These are phyloP conservation scores for Ameiurus melas DNA, from an alignment of 2,113 vertebrate species.

Conservation along the genomic window DNA sequence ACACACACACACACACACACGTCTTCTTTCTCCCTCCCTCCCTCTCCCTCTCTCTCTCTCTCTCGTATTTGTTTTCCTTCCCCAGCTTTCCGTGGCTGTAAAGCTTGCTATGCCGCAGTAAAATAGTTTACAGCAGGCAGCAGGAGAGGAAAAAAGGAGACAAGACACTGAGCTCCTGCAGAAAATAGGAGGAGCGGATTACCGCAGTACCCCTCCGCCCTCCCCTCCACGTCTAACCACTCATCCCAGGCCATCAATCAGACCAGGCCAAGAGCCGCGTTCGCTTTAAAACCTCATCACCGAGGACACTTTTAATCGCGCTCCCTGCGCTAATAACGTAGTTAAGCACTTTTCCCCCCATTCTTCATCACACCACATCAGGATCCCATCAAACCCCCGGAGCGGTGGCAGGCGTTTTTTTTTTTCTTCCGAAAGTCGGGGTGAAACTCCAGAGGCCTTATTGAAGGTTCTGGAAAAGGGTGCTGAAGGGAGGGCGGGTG, in stretches of 20 bases:
- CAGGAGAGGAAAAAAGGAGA: slow-evolving; percentile 9
- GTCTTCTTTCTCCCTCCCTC: not conserved
- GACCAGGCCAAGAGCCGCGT: slow-evolving; percentile 34
- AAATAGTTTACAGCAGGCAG: slow-evolving; percentile 66
- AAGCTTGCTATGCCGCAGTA: slow-evolving; percentile 60
- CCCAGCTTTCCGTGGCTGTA: slow-evolving; percentile 60
- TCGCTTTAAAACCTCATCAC: slow-evolving; percentile 49
- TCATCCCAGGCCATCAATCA: slow-evolving; percentile 66
- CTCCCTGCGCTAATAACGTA: slow-evolving; percentile 52
- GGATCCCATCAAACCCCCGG: slow-evolving; percentile 53
- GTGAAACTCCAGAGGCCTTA: slow-evolving; percentile 36
- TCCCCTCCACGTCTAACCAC: slow-evolving; percentile 53
- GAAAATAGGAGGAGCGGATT: slow-evolving; percentile 53
- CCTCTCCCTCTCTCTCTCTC: not conserved
- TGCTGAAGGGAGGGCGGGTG: slow-evolving; percentile 13
- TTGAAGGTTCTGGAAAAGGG: slow-evolving; percentile 33
- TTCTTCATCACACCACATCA: slow-evolving; percentile 55
- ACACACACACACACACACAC: no score
- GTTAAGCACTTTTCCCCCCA: slow-evolving; percentile 58
- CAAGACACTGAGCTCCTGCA: slow-evolving; percentile 42
- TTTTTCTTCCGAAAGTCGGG: slow-evolving; percentile 40
- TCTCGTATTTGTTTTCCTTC: not conserved
- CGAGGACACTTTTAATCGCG: slow-evolving; percentile 64
- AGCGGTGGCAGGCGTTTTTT: slow-evolving; percentile 49
- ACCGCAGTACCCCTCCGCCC: slow-evolving; percentile 34